Conservation (phyloP, 1,140 invertebrate species). For the Whitmania pigra region DNA sequence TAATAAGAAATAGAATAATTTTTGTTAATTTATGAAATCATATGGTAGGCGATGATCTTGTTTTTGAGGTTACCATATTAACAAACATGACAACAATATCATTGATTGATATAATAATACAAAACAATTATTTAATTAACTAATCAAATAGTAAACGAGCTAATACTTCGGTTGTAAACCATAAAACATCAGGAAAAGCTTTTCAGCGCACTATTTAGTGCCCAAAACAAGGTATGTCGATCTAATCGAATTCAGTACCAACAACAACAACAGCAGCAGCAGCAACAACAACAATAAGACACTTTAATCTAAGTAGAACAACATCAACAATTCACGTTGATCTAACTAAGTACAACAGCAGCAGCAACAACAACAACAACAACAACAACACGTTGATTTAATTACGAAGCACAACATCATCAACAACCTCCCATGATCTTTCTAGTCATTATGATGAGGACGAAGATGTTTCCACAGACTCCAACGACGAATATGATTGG, state of each 20-base stretch:
- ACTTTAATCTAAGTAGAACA: not conserved
- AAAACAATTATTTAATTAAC: too few relatives aligned
- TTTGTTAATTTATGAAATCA: too few relatives aligned
- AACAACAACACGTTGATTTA: not conserved
- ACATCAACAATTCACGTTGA: too few relatives aligned
- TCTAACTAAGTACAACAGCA: not conserved
- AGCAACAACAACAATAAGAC: not conserved
- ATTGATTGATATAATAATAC: too few relatives aligned
- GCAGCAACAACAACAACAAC: not conserved
- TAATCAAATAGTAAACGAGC: too few relatives aligned
- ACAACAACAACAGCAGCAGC: constrained; percentile 1
- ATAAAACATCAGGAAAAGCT: too few relatives aligned
- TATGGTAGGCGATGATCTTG: too few relatives aligned
- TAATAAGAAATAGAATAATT: too few relatives aligned
- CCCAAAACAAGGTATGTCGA: not conserved
- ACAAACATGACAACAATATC: too few relatives aligned
- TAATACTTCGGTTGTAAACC: too few relatives aligned
- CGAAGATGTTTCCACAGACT: constrained; percentile 21
- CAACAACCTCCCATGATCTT: constrained; percentile 17
- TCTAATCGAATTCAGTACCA: not conserved
- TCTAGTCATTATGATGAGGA: constrained; percentile 21
- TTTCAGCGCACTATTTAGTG: not conserved
- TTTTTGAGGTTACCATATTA: too few relatives aligned
- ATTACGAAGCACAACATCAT: not conserved
- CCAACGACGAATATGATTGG: constrained; percentile 23